phyloP scores from a whole-genome alignment of 2,888 invertebrate genomes.

The Rhamnusium bicolor region DNA sequence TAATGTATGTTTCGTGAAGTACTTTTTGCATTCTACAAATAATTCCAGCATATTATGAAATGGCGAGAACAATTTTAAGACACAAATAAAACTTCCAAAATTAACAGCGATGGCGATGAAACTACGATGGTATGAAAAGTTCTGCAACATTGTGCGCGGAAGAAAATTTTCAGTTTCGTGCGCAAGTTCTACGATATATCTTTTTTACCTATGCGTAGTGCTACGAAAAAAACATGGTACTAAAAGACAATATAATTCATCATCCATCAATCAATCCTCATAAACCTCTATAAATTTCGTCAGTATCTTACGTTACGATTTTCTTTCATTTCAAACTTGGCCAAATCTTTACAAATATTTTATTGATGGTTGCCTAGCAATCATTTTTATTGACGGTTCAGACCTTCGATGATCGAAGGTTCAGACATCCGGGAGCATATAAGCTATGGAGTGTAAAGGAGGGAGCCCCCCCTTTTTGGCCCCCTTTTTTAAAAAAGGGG shows the following conservation, averaged over 20 bases:
- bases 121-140: slow-evolving; percentile 45
- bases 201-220: neutral
- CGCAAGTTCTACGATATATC: slow-evolving; percentile 2
- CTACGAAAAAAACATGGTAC: neutral
- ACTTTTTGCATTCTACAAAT: neutral
- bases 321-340: too few relatives aligned
- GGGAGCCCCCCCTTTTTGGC: too few relatives aligned
- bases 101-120: slow-evolving; percentile 53
- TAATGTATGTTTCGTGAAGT: neutral
- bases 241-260: too few relatives aligned
- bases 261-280: too few relatives aligned
- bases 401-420: too few relatives aligned
- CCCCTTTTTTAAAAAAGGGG: too few relatives aligned
- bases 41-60: slow-evolving; percentile 21
- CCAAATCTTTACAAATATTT: too few relatives aligned
- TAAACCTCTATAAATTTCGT: neutral
- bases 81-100: slow-evolving; percentile 53
- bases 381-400: too few relatives aligned
- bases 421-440: too few relatives aligned
- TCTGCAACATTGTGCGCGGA: slow-evolving; percentile 62
- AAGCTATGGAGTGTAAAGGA: too few relatives aligned
- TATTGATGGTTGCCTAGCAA: too few relatives aligned
- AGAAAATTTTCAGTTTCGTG: neutral
- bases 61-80: slow-evolving; percentile 26
- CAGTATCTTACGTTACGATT: neutral